Conservation (phyloP, 2,113 vertebrate genomes). For the Corythaixoides concolor region DNA sequence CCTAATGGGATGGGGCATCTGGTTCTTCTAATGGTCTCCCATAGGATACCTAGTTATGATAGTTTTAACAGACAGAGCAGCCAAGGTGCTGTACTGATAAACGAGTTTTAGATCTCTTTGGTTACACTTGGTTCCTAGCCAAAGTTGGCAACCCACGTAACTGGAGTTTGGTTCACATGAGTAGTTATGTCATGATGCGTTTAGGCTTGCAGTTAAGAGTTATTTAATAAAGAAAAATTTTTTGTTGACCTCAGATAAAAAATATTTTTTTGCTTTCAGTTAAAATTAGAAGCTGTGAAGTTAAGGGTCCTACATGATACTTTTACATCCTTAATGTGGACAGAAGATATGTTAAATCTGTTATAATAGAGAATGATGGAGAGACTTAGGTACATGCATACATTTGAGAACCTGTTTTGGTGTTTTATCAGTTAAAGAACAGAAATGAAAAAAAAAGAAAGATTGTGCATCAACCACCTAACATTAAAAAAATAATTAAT, state of each 20-base stretch:
- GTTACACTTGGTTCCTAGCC: not conserved
- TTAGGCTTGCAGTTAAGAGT: not conserved
- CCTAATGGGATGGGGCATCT: not conserved
- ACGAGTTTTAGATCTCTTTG: not conserved
- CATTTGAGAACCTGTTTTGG: not conserved
- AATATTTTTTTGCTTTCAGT: not conserved
- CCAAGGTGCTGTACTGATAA: not conserved
- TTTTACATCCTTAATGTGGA: not conserved
- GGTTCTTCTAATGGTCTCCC: not conserved
- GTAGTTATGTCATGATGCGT: not conserved
- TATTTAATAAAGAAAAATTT: not conserved
- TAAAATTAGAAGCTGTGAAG: not conserved
- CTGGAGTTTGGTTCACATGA: not conserved
- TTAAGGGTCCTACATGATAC: not conserved
- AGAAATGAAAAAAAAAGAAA: not conserved
- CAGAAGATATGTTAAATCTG: not conserved
- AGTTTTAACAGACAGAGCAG: not conserved
- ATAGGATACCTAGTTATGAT: not conserved
- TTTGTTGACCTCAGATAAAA: not conserved
- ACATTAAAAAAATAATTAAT: not conserved
- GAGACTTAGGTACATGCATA: not conserved
- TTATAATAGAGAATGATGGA: not conserved
- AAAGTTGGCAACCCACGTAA: not conserved
- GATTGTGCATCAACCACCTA: not conserved
- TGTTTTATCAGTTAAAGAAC: not conserved